Percentiles rank a stretch among this genome's conserved stretches.
Conservation (phyloP, 2,888 invertebrate species). For the Caenorhabditis auriculariae region DNA sequence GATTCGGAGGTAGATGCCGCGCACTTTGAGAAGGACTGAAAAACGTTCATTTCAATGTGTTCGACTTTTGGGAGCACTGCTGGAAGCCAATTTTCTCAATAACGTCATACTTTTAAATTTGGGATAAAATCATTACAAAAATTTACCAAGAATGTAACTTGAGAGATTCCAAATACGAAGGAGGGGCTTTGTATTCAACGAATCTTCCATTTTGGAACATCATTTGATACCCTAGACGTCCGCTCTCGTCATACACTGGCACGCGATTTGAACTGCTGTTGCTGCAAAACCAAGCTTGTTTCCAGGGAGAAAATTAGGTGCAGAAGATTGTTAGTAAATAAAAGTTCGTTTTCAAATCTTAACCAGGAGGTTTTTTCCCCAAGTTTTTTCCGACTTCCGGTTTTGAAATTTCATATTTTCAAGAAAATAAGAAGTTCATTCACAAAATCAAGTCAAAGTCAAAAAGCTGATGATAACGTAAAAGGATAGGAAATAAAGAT, state of each 20-base stretch:
- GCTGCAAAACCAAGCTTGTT: no score
- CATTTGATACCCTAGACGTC: constrained; percentile 22
- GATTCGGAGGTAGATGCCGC: constrained; percentile 28
- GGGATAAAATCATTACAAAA: neutral
- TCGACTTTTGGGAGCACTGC: constrained; percentile 1
- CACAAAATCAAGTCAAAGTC: no score
- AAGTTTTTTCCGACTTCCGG: no score
- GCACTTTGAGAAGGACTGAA: no score
- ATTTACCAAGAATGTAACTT: constrained; percentile 11
- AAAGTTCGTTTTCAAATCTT: no score
- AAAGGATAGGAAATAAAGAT: no score
- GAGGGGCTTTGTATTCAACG: constrained; percentile 22
- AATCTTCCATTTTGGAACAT: constrained; percentile 22
- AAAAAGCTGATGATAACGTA: no score
- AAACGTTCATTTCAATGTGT: constrained; percentile 3
- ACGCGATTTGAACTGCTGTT: constrained; percentile 22
- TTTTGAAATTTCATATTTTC: no score
- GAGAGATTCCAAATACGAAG: constrained; percentile 22
- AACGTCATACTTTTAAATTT: constrained; percentile 9
- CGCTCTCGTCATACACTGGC: constrained; percentile 14
- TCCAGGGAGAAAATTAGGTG: no score
- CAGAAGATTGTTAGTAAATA: no score
- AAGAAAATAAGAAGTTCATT: no score
- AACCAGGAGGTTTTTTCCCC: no score
- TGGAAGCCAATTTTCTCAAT: neutral